Evolutionary conservation across 1,140 invertebrate species (phyloP), one percentile per base, ranked within the genome.

Genomic region (Drosophila miranda): DNA sequence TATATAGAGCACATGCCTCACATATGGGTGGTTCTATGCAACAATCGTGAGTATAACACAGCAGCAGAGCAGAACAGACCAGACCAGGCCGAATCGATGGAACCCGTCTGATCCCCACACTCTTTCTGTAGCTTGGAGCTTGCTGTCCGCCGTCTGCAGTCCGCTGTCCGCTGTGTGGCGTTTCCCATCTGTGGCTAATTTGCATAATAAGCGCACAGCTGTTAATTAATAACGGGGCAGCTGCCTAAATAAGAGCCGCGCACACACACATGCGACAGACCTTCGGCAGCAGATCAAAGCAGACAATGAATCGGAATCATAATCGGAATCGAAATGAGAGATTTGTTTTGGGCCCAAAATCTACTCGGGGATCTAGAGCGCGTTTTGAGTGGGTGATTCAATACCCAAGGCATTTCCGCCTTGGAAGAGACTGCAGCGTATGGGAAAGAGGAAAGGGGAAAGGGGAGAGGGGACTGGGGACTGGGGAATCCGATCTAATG

Each of bases 191-290:
- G 80, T 75, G 62, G 62, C 70, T 45, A 66, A 87, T 86, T 87
- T 86, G 74, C 82, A 86, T 87, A 86, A 75, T 78, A 86, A 71
- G 78, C 81, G 78, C 82, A 78, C 81, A 87, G 81, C 82, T 86
- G 81, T 87, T 86, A 81, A 86, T 87, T 87, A 86, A 81, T 87
- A 86, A 87, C 73, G 69, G 70, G 56, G 53, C 80, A 79, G 62
- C 80, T 75, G 79, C 49, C 62, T 19, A 30, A 41, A 60, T 51
- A 21, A 52, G 46, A 46, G 53, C 64, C 38, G 51, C 44, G 44
- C 43, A 52, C 45, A 63, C 55, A 38, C 30, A 14, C 13, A 21
- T n/a, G 26, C 8, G 30, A 8, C n/a, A 58, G 42, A 71, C 69
- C 69, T 61, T 71, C 69, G 69, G 67, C 67, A 50, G 51, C 28